These are phyloP conservation scores for Chrysemys picta DNA, from an alignment of 2,113 vertebrate species.

Conservation along the genomic window DNA sequence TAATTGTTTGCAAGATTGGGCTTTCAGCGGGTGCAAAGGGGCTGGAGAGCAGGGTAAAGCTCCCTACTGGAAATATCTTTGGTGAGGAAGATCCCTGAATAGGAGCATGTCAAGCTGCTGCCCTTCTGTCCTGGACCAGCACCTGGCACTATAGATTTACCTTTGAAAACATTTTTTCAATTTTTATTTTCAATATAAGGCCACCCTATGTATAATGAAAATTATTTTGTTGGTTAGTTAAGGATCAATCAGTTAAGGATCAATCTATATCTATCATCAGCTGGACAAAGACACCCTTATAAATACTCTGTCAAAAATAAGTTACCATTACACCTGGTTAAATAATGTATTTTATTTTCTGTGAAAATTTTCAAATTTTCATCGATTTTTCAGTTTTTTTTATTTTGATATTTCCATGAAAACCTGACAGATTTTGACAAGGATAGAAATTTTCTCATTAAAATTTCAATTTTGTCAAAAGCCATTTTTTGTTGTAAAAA, in stretches of 20 bases:
- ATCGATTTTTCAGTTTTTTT: too few species aligned
- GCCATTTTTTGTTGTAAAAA: too few species aligned
- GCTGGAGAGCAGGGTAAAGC: neutral
- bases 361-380: too few species aligned
- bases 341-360: neutral
- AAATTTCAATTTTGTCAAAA: too few species aligned
- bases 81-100: neutral
- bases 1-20: neutral
- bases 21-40: neutral
- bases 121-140: neutral
- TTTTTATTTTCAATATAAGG: neutral
- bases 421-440: too few species aligned
- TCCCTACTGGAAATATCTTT: neutral
- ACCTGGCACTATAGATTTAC: neutral
- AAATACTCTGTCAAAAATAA: neutral
- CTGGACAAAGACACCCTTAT: too few species aligned
- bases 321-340: neutral
- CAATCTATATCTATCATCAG: neutral
- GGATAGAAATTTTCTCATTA: too few species aligned
- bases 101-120: neutral
- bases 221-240: neutral
- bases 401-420: too few species aligned
- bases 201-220: neutral
- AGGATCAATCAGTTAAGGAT: neutral
- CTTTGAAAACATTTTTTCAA: neutral